Evolutionary conservation across 1,140 invertebrate species (phyloP).

Genomic region (Zaprionus nigranus): DNA sequence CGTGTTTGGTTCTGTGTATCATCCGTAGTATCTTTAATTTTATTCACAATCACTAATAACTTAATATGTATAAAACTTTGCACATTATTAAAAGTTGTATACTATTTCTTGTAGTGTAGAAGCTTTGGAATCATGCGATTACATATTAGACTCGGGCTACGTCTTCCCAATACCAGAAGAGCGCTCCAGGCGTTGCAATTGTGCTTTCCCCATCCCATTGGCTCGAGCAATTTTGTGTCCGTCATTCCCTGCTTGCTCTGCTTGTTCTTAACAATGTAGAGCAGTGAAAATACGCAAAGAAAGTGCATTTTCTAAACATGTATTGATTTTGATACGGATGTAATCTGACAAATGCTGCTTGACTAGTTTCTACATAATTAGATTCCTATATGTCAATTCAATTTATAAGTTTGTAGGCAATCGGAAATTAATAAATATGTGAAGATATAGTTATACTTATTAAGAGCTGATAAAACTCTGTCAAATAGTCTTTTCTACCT

Average conservation of each 20-base stretch:
- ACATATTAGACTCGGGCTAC: background rate
- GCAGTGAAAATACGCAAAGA: conserved; percentile 58
- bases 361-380: background rate
- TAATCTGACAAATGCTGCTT: conserved; percentile 15
- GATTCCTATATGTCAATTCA: too few relatives aligned
- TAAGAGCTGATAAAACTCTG: too few relatives aligned
- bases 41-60: background rate
- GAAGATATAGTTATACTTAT: too few relatives aligned
- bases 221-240: background rate
- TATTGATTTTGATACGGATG: background rate
- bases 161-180: background rate
- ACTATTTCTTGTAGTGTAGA: background rate
- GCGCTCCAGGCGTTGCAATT: background rate
- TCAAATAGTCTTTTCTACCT: too few relatives aligned
- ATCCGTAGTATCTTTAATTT: background rate
- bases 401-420: too few relatives aligned
- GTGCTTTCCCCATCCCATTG: background rate
- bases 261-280: conserved; percentile 44
- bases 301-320: conserved; percentile 42
- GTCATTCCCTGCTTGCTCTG: background rate
- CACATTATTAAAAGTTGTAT: too few relatives aligned
- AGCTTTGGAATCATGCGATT: background rate
- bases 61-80: too few relatives aligned
- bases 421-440: too few relatives aligned
- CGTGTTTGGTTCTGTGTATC: background rate